Conservation (phyloP, 2,113 vertebrate genomes). For the human (Homo sapiens) region DNA sequence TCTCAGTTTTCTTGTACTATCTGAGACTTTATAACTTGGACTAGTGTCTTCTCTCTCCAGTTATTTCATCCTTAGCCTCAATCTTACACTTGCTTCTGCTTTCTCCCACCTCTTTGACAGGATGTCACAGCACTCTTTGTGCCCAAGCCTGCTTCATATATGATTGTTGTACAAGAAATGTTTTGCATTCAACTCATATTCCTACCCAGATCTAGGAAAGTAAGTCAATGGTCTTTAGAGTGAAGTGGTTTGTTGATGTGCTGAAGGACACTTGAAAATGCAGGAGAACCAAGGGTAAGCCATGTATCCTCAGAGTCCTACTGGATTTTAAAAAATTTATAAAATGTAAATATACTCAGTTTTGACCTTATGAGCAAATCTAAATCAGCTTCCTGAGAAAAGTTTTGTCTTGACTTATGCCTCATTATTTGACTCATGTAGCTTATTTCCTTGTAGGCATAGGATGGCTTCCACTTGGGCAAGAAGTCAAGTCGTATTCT, state of each 20-base stretch:
- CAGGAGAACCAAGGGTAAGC: neutral
- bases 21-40: neutral
- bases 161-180: neutral
- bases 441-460: neutral
- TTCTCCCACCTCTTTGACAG: neutral
- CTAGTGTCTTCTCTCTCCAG: neutral
- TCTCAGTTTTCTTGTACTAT: neutral
- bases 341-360: neutral
- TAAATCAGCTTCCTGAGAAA: neutral
- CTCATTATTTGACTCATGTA: neutral
- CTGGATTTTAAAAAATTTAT: neutral
- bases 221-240: neutral
- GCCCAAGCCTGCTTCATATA: neutral
- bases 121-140: too few relatives aligned
- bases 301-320: neutral
- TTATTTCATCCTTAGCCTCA: neutral
- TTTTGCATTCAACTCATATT: neutral
- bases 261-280: neutral
- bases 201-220: neutral
- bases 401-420: neutral
- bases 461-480: neutral
- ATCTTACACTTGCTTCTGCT: neutral
- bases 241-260: neutral
- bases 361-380: neutral
- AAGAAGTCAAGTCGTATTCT: neutral